These are phyloP conservation scores for Gonocerus acuteangulatus DNA, from an alignment of 2,888 invertebrate species.

Conservation along the genomic window DNA sequence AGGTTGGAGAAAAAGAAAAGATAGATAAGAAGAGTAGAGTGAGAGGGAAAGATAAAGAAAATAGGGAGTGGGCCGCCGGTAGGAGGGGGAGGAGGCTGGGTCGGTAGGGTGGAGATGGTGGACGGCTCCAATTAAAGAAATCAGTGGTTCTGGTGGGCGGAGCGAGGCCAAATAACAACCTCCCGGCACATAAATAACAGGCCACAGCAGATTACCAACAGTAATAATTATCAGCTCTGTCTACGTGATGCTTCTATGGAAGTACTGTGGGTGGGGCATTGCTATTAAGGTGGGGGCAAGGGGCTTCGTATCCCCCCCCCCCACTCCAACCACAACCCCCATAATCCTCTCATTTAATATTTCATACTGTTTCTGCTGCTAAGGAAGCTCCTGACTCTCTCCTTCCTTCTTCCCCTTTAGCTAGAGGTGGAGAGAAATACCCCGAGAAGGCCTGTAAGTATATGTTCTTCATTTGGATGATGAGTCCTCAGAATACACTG, in stretches of 20 bases:
- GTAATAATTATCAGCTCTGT: conserved; percentile 24
- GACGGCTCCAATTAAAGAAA: conserved; percentile 21
- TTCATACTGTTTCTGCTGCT: neutral
- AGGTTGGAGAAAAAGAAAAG: neutral
- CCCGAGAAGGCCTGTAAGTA: neutral
- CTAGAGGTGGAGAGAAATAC: neutral
- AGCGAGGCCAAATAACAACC: conserved; percentile 16
- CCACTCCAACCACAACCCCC: conserved; percentile 20
- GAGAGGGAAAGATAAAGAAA: conserved; percentile 4
- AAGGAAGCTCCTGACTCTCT: neutral
- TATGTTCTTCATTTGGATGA: no score
- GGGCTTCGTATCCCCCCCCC: conserved; percentile 1
- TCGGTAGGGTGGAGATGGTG: neutral
- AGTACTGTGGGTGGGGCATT: conserved; percentile 31
- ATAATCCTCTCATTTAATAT: conserved; percentile 11
- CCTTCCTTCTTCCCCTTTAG: neutral
- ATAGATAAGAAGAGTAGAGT: conserved; percentile 1
- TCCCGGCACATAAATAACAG: conserved; percentile 1
- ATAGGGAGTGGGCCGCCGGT: neutral
- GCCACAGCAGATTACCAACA: conserved; percentile 6
- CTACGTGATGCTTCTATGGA: conserved; percentile 35
- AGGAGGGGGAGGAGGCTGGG: neutral
- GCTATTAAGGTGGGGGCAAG: neutral
- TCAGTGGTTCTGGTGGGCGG: conserved; percentile 14
- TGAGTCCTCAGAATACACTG: no score